Evolutionary conservation across 2,113 vertebrate genomes (phyloP).

Genomic region (Poeciliopsis prolifica): DNA sequence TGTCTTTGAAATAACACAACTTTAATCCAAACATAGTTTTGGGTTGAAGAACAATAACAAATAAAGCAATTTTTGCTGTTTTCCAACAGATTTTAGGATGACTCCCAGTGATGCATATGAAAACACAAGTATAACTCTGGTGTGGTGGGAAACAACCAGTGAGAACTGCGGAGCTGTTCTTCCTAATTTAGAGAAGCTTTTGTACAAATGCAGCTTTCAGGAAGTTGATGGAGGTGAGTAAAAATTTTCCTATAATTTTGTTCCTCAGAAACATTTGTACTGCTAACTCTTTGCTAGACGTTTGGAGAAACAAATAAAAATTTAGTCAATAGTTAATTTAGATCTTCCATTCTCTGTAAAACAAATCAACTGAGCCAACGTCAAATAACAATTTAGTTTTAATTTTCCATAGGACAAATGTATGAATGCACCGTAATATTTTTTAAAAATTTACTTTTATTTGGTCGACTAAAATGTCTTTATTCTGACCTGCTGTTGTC

Average conservation of each 20-base stretch:
- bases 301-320: too few relatives aligned
- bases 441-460: too few relatives aligned
- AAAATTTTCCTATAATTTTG: too few relatives aligned
- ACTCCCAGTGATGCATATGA: too few relatives aligned
- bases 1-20: background rate
- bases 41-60: background rate
- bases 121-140: accelerated
- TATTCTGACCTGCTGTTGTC: background rate
- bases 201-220: background rate
- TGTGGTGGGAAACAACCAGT: constrained; percentile 1
- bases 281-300: too few relatives aligned
- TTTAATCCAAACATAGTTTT: background rate
- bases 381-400: too few relatives aligned
- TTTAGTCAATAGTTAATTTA: too few relatives aligned
- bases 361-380: too few relatives aligned
- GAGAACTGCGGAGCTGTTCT: accelerated
- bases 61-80: constrained; percentile 8
- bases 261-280: too few relatives aligned
- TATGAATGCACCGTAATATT: too few relatives aligned
- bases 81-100: constrained; percentile 34
- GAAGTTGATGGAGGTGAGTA: background rate
- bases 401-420: too few relatives aligned
- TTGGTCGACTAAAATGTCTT: background rate
- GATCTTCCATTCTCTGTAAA: too few relatives aligned
- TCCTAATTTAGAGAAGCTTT: accelerated